These are phyloP conservation scores for Neelides folsomi DNA, from an alignment of 2,888 invertebrate species.

Conservation along the genomic window DNA sequence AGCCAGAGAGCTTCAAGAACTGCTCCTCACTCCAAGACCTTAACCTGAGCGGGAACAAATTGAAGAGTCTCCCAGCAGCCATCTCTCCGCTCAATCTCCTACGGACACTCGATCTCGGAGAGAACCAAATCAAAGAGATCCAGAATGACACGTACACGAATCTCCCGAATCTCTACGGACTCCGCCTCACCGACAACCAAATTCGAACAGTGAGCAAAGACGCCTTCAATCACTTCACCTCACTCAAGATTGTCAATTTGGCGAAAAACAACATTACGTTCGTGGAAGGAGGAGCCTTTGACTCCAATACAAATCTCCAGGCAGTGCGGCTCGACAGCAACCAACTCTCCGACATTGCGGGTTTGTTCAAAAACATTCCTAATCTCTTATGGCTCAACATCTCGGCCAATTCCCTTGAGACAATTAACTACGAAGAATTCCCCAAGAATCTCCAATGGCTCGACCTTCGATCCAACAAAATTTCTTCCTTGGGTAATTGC, in stretches of 20 bases:
- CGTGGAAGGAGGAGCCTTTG: constrained; percentile 64
- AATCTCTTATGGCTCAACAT: constrained; percentile 74
- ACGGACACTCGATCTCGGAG: constrained; percentile 67
- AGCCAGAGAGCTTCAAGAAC: constrained; percentile 61
- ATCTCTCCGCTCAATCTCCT: constrained; percentile 60
- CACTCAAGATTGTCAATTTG: constrained; percentile 66
- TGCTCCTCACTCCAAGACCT: constrained; percentile 66
- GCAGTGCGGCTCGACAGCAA: constrained; percentile 71
- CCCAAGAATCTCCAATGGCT: constrained; percentile 71
- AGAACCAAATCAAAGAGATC: constrained; percentile 66
- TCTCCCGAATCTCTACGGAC: constrained; percentile 63
- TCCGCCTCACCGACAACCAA: constrained; percentile 71
- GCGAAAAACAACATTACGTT: constrained; percentile 68
- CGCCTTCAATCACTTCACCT: constrained; percentile 61
- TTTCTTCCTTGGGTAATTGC: constrained; percentile 68
- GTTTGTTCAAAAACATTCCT: constrained; percentile 64
- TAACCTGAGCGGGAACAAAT: constrained; percentile 67
- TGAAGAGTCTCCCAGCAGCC: constrained; percentile 60
- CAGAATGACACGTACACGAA: constrained; percentile 66
- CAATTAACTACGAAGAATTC: constrained; percentile 73
- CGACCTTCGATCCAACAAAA: constrained; percentile 71
- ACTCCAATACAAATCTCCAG: constrained; percentile 60
- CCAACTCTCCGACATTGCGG: constrained; percentile 58
- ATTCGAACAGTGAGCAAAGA: constrained; percentile 65
- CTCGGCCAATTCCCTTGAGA: constrained; percentile 67